Evolutionary conservation across 1,140 invertebrate genomes (phyloP).

Genomic region (Drosophila eugracilis): DNA sequence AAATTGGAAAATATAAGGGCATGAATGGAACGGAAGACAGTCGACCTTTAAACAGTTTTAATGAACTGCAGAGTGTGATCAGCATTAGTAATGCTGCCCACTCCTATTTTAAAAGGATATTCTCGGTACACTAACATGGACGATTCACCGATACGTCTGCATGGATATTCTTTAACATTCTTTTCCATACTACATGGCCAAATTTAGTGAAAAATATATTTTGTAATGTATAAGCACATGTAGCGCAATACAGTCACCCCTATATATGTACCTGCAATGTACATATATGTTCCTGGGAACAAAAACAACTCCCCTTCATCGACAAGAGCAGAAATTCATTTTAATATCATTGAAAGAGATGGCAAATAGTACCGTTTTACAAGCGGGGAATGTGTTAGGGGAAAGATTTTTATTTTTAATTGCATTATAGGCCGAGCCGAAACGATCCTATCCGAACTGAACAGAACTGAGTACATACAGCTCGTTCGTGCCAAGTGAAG

Average conservation of each 20-base stretch:
- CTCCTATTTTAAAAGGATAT: not conserved
- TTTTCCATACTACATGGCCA: not conserved
- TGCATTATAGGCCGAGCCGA: conserved; percentile 16
- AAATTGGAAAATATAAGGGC: not conserved
- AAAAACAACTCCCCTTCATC: not conserved
- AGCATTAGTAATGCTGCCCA: not conserved
- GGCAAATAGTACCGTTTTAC: too few relatives aligned
- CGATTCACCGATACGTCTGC: not conserved
- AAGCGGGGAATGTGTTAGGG: conserved; percentile 1
- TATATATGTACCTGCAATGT: not conserved
- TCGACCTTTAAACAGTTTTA: not conserved
- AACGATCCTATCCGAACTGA: conserved; percentile 20
- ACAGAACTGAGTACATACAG: too few relatives aligned
- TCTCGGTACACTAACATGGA: not conserved
- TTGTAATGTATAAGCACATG: not conserved
- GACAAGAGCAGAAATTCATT: conserved; percentile 17
- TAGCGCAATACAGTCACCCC: not conserved
- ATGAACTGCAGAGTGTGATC: not conserved
- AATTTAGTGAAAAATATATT: conserved; percentile 1
- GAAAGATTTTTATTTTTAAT: conserved; percentile 46
- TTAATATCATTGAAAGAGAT: conserved; percentile 24
- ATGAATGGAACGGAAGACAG: not conserved
- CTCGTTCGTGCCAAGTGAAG: not conserved
- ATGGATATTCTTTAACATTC: too few relatives aligned
- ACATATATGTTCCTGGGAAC: conserved; percentile 18